Evolutionary conservation across 2,797 vertebrate species (phyloP).

Genomic region (Phrynocephalus vlangalii): DNA sequence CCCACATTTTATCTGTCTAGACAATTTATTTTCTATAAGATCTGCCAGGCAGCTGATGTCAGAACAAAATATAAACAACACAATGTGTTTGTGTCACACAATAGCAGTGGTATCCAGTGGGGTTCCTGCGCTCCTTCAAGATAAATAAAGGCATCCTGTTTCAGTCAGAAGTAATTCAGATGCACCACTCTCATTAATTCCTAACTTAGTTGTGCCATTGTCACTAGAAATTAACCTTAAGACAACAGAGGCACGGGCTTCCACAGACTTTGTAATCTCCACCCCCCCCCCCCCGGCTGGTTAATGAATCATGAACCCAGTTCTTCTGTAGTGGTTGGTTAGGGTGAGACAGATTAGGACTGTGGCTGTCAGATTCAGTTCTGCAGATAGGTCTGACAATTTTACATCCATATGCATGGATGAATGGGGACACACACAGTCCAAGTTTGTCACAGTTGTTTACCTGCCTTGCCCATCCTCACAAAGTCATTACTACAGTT

Average conservation of each 20-base stretch:
- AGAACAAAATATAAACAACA: conserved; percentile 40
- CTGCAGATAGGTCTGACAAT: not conserved
- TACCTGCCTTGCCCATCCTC: no score
- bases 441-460: not conserved
- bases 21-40: conserved; percentile 41
- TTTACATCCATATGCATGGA: not conserved
- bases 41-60: conserved; percentile 21
- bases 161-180: conserved; percentile 9
- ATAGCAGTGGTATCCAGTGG: conserved; percentile 17
- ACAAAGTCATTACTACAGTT: not conserved
- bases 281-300: no score
- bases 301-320: not conserved
- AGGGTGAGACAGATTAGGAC: not conserved
- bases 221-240: conserved; percentile 9
- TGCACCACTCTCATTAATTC: not conserved
- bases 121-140: conserved; percentile 36
- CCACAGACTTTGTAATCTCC: not conserved
- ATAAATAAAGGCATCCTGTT: conserved; percentile 48
- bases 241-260: not conserved
- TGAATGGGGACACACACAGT: no score
- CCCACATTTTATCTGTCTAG: conserved; percentile 38
- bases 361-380: not conserved
- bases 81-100: conserved; percentile 40
- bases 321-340: not conserved
- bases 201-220: not conserved